phyloP scores from a whole-genome alignment of 2,888 invertebrate genomes.

The Aphodius granarius region DNA sequence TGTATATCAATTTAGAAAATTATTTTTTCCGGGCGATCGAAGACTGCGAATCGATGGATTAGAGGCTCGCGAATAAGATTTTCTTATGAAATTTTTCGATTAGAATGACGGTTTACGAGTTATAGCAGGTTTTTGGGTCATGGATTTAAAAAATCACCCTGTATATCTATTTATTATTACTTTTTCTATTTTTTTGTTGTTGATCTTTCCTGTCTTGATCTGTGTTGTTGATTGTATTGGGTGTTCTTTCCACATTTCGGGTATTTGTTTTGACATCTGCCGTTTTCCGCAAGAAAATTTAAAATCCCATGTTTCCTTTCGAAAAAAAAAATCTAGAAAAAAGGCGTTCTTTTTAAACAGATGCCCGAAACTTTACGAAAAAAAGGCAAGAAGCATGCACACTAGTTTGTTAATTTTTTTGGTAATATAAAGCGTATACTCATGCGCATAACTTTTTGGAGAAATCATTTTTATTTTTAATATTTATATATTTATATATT shows the following conservation, averaged over 20 bases:
- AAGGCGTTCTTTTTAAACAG: slow-evolving; percentile 40
- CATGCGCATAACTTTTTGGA: not conserved
- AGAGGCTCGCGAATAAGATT: not conserved
- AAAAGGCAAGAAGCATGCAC: slow-evolving; percentile 73
- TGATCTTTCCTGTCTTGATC: slow-evolving; percentile 27
- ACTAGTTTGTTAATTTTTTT: slow-evolving; percentile 21
- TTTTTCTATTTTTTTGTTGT: not conserved
- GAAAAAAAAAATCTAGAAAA: slow-evolving; percentile 10
- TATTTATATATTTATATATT: not conserved
- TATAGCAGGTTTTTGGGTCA: not conserved
- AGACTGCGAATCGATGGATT: not conserved
- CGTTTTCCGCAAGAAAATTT: slow-evolving; percentile 17
- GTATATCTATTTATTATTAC: not conserved
- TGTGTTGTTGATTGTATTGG: slow-evolving; percentile 24
- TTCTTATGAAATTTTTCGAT: not conserved
- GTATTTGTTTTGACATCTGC: slow-evolving; percentile 38
- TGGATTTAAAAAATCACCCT: not conserved
- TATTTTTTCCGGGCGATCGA: not conserved
- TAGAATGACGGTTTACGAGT: not conserved
- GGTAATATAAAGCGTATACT: slow-evolving; percentile 1
- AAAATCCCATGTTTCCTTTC: not conserved
- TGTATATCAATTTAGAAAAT: not conserved
- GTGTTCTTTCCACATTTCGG: slow-evolving; percentile 37
- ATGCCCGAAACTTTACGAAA: slow-evolving; percentile 49
- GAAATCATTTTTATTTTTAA: not conserved